Conservation (phyloP, 2,113 vertebrate genomes). For the Myxocyprinus asiaticus region DNA sequence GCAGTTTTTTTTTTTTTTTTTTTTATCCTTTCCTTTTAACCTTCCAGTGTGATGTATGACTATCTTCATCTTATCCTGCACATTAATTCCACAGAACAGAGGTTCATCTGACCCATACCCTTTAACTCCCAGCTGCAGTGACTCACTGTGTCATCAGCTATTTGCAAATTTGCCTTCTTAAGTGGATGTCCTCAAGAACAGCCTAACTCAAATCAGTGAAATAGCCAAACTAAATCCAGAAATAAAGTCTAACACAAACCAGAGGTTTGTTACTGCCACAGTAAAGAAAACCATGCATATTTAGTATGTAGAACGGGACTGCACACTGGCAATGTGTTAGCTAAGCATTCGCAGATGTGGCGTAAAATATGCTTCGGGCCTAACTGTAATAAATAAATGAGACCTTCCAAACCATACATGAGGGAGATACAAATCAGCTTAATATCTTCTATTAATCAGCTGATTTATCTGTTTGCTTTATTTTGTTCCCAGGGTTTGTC, state of each 20-base stretch:
- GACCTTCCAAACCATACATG: too few relatives aligned
- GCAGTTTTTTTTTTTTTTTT: background rate
- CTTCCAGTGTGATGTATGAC: slow-evolving; percentile 27
- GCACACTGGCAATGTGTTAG: too few relatives aligned
- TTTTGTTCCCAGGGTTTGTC: background rate
- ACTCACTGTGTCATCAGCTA: slow-evolving; percentile 13
- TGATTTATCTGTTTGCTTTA: slow-evolving; percentile 1
- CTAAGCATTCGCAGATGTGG: too few relatives aligned
- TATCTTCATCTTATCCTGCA: slow-evolving; percentile 21
- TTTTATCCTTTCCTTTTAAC: slow-evolving; percentile 34
- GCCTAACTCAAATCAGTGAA: too few relatives aligned
- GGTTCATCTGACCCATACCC: slow-evolving; percentile 24
- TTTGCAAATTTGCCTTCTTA: slow-evolving; percentile 11
- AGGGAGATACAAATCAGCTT: background rate
- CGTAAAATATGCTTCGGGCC: too few relatives aligned
- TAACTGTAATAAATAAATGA: too few relatives aligned
- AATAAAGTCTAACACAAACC: background rate
- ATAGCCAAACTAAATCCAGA: too few relatives aligned
- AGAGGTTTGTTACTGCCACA: too few relatives aligned
- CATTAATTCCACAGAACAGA: slow-evolving; percentile 31
- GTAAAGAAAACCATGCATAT: too few relatives aligned
- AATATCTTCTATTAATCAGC: background rate
- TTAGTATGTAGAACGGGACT: too few relatives aligned
- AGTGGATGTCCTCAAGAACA: background rate
- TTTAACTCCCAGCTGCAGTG: slow-evolving; percentile 12